Evolutionary conservation across 2,888 invertebrate species (phyloP), one percentile per base, ranked within the genome.

Genomic region (Drosophila planitibia): DNA sequence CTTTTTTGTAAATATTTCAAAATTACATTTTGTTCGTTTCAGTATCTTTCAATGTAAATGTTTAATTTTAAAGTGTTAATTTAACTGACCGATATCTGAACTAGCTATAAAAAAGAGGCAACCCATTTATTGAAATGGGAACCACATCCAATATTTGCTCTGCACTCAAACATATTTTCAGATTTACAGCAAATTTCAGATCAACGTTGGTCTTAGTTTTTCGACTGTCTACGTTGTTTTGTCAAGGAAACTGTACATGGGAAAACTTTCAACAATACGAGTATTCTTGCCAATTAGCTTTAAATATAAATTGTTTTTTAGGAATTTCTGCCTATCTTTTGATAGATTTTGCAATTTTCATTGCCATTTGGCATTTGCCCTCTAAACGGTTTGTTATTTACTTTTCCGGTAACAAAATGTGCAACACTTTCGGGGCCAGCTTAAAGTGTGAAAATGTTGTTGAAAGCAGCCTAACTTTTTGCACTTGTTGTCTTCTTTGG

Each of bases 101-200:
- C 2, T 28, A 51, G 6, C 19, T n/a, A 5, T 30, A 1, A 52
- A 12, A 28, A 28, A 5, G 16, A 37, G 2, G 5, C 4, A 37
- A 28, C 0, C 9, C 14, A 4, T 47, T 33, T 41, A 19, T 44
- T 4, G 4, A n/a, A 30, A 12, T 53, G 10, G 16, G 1, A 60
- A 30, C 55, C 39, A 79, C 60, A 68, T 65, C 28, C 35, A 60
- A 55, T 41, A 14, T 51, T 76, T 81, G 85, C 91, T 58, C 61
- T 89, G 78, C 66, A 63, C 78, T 85, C 69, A 53, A 88, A 71
- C 7, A 37, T 44, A 35, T 44, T 53, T 61, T 16, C 65, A 74
- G 53, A 9, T 30, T 81, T 74, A 28, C 84, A 90, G 76, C 67
- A 35, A 41, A 25, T 64, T 75, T 62, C 65, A 57, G 65, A 64